These are phyloP conservation scores for Cephus sareptanus DNA, from an alignment of 2,888 invertebrate species.

Conservation along the genomic window DNA sequence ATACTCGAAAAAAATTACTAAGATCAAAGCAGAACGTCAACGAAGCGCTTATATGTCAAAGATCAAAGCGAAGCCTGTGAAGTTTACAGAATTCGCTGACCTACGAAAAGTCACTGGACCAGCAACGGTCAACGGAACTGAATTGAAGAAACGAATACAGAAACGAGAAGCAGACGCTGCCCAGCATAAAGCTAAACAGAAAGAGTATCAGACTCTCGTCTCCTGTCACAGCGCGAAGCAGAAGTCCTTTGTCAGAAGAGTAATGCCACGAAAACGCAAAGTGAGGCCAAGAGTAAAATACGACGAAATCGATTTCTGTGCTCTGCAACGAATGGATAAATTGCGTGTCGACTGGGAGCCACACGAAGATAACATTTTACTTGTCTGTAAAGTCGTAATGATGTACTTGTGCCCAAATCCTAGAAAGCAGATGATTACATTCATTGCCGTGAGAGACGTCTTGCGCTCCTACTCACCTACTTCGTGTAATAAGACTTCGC, in stretches of 20 bases:
- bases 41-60: constrained; percentile 13
- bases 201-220: constrained; percentile 16
- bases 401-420: constrained; percentile 67
- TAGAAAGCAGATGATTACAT: constrained; percentile 64
- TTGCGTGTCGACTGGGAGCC: constrained; percentile 74
- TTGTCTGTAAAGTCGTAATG: constrained; percentile 75
- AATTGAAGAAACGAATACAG: constrained; percentile 28
- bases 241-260: constrained; percentile 52
- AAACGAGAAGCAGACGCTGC: constrained; percentile 5
- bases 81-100: constrained; percentile 47
- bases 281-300: constrained; percentile 58
- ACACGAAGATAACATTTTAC: constrained; percentile 76
- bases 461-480: constrained; percentile 67
- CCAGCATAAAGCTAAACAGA: constrained; percentile 5
- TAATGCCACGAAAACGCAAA: constrained; percentile 48
- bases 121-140: constrained; percentile 29
- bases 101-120: constrained; percentile 45
- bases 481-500: constrained; percentile 76
- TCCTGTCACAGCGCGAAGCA: constrained; percentile 26
- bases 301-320: constrained; percentile 75
- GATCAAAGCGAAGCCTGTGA: constrained; percentile 38
- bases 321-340: constrained; percentile 73
- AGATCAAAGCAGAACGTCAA: constrained; percentile 6
- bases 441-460: constrained; percentile 70
- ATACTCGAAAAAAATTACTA: constrained; percentile 26